Conservation (phyloP, 2,888 invertebrate genomes). For the Melipona beecheii region DNA sequence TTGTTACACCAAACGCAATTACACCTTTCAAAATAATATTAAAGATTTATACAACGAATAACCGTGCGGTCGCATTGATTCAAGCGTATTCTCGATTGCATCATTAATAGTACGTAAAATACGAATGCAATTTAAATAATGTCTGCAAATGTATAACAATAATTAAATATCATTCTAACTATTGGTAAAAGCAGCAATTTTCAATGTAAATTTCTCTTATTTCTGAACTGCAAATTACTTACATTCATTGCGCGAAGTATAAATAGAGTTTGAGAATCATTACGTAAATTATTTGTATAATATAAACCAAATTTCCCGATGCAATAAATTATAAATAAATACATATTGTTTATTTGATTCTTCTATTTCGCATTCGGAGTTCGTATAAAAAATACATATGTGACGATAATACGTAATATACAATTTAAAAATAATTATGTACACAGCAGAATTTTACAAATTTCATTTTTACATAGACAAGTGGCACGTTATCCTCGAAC, state of each 20-base stretch:
- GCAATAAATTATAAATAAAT: slow-evolving; percentile 21
- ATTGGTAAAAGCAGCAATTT: neutral
- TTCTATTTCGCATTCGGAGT: neutral
- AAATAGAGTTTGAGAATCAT: slow-evolving; percentile 1
- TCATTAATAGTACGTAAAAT: neutral
- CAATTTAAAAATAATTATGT: slow-evolving; percentile 50
- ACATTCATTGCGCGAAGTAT: neutral
- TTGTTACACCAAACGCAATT: slow-evolving; percentile 53
- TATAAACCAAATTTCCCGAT: neutral
- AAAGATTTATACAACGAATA: slow-evolving; percentile 39
- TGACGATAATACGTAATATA: slow-evolving; percentile 42
- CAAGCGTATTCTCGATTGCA: neutral
- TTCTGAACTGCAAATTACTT: neutral
- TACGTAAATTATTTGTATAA: neutral
- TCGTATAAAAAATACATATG: slow-evolving; percentile 57
- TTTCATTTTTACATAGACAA: slow-evolving; percentile 13
- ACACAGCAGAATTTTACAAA: slow-evolving; percentile 30
- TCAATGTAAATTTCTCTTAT: neutral
- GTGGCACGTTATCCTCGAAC: slow-evolving; percentile 25
- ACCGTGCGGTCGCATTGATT: neutral
- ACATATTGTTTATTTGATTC: slow-evolving; percentile 2
- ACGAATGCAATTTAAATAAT: neutral
- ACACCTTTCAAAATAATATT: slow-evolving; percentile 46
- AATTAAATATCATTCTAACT: slow-evolving; percentile 7
- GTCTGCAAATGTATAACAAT: slow-evolving; percentile 1